A percentile compares a stretch with the other conserved stretches of the same genome.
Evolutionary conservation across 2,797 vertebrate species (phyloP).

Genomic region (Mormyrus hasselquistii): DNA sequence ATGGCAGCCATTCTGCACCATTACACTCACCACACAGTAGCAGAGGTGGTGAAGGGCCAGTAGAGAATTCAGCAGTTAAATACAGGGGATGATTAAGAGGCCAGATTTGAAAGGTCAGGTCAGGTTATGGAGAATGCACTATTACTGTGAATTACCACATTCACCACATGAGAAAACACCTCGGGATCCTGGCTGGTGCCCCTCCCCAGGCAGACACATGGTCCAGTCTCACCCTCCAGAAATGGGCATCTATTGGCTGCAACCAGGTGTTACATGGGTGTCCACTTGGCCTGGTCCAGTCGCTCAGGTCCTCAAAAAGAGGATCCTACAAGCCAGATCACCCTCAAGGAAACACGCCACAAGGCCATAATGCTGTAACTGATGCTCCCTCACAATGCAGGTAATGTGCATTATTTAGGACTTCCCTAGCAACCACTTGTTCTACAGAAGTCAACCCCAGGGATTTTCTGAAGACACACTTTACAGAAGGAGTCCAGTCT

Average conservation of each 20-base stretch:
- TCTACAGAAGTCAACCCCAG: neutral
- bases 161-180: neutral
- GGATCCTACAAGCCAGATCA: neutral
- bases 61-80: neutral
- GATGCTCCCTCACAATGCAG: no score
- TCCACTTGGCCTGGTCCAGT: neutral
- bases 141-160: neutral
- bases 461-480: neutral
- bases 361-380: neutral
- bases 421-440: no score
- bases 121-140: neutral
- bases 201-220: neutral
- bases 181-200: neutral
- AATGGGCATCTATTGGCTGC: neutral
- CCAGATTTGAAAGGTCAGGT: neutral
- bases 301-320: neutral
- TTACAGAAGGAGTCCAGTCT: neutral
- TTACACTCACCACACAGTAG: neutral
- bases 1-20: neutral
- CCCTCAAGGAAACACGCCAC: neutral
- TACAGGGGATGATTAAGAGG: neutral
- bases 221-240: neutral
- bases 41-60: neutral
- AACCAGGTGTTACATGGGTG: neutral
- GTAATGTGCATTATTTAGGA: no score